Conservation (phyloP, 2,113 vertebrate genomes). For the Spilogale gracilis region DNA sequence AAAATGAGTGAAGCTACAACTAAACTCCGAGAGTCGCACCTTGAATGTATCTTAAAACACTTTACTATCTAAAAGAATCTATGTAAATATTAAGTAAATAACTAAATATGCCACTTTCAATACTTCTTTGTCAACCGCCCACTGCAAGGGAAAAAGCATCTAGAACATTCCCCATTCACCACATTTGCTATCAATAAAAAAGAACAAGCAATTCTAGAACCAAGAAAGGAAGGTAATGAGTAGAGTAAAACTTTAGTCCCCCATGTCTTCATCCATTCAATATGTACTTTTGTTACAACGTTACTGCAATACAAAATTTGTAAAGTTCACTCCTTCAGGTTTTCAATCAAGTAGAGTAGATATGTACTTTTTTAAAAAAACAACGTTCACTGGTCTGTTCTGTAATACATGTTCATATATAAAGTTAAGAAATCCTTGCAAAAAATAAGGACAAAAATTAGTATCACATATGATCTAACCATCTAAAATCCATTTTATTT, state of each 20-base stretch:
- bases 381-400: background rate
- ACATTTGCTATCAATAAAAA: constrained; percentile 23
- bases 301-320: background rate
- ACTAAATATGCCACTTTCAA: background rate
- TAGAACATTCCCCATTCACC: background rate
- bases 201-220: background rate
- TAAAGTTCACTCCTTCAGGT: background rate
- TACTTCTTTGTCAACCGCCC: background rate
- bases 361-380: background rate
- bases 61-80: background rate
- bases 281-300: background rate
- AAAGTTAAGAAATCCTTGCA: constrained; percentile 25
- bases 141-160: background rate
- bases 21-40: background rate
- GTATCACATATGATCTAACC: background rate
- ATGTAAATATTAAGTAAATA: background rate
- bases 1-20: background rate
- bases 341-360: background rate
- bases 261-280: background rate
- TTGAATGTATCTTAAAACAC: background rate
- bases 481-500: constrained; percentile 9
- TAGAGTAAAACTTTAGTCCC: background rate
- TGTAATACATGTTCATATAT: background rate
- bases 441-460: constrained; percentile 27
- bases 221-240: background rate